A percentile compares a stretch with the other conserved stretches of the same genome.
Evolutionary conservation across 2,888 invertebrate genomes (phyloP).

Genomic region (Eupithecia insigniata): DNA sequence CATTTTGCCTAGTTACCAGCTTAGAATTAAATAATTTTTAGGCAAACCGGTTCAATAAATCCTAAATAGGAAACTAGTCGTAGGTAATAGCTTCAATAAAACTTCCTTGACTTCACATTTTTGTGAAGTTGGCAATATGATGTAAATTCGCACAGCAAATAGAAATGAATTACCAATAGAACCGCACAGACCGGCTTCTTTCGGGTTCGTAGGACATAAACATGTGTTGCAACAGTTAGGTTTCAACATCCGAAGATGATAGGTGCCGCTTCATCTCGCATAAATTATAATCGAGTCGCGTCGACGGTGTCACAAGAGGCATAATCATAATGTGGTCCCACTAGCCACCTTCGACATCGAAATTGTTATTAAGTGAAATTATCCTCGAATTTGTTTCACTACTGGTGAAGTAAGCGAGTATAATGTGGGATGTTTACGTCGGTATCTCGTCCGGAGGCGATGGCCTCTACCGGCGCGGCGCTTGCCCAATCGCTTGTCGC

Average conservation of each 20-base stretch:
- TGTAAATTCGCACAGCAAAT: conserved; percentile 43
- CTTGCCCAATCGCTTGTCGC: conserved; percentile 81
- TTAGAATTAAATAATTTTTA: conserved; percentile 16
- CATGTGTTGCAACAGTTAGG: conserved; percentile 64
- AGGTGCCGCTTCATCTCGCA: conserved; percentile 54
- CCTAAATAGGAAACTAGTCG: conserved; percentile 43
- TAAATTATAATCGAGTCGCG: conserved; percentile 54
- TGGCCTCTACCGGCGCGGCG: conserved; percentile 72
- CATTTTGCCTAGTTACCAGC: neutral
- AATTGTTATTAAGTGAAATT: conserved; percentile 65
- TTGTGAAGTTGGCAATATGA: conserved; percentile 34
- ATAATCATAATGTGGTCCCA: conserved; percentile 49
- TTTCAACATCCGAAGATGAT: conserved; percentile 63
- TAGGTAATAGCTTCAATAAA: conserved; percentile 20
- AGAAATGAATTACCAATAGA: conserved; percentile 42
- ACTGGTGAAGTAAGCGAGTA: conserved; percentile 73
- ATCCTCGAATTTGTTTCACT: conserved; percentile 73
- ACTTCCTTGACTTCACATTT: conserved; percentile 43
- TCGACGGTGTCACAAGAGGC: conserved; percentile 51
- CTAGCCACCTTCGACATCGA: conserved; percentile 46
- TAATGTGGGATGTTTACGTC: conserved; percentile 79
- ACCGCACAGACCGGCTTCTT: conserved; percentile 37
- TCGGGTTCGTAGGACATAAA: conserved; percentile 48
- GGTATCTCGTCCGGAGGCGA: conserved; percentile 71
- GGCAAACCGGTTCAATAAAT: conserved; percentile 45